Conservation (phyloP, 2,113 vertebrate genomes). For the Ptilonorhynchus violaceus region DNA sequence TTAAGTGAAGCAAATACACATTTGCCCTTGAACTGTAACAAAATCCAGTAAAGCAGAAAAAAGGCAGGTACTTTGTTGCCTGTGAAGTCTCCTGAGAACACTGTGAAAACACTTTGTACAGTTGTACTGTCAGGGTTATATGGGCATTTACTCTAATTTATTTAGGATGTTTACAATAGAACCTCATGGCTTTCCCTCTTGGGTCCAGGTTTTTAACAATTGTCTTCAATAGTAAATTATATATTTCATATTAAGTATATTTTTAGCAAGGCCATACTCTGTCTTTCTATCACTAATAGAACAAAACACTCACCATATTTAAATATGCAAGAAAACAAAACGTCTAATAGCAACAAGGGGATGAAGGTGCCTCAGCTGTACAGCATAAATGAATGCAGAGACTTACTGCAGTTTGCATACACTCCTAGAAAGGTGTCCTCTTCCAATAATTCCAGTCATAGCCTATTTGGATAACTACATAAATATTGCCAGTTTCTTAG, state of each 20-base stretch:
- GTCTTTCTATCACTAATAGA: not conserved
- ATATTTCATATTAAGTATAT: not conserved
- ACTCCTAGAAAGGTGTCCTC: not conserved
- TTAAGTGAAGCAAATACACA: not conserved
- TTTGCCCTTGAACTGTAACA: not conserved
- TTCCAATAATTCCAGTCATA: not conserved
- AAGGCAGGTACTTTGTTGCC: not conserved
- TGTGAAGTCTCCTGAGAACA: not conserved
- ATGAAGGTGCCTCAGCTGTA: not conserved
- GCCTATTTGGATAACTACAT: not conserved
- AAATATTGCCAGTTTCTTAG: not conserved
- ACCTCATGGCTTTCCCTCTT: not conserved
- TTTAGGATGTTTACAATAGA: not conserved
- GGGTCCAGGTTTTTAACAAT: not conserved
- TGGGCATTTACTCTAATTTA: not conserved
- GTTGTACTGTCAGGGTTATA: not conserved
- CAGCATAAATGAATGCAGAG: not conserved
- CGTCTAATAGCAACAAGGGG: not conserved
- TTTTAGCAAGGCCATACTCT: not conserved
- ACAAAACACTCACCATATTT: not conserved
- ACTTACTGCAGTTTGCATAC: not conserved
- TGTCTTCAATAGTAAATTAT: not conserved
- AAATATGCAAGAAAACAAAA: not conserved
- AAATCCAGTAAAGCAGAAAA: not conserved
- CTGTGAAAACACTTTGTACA: not conserved